Evolutionary conservation across 2,797 vertebrate genomes (phyloP).

Genomic region (Platalea minor): DNA sequence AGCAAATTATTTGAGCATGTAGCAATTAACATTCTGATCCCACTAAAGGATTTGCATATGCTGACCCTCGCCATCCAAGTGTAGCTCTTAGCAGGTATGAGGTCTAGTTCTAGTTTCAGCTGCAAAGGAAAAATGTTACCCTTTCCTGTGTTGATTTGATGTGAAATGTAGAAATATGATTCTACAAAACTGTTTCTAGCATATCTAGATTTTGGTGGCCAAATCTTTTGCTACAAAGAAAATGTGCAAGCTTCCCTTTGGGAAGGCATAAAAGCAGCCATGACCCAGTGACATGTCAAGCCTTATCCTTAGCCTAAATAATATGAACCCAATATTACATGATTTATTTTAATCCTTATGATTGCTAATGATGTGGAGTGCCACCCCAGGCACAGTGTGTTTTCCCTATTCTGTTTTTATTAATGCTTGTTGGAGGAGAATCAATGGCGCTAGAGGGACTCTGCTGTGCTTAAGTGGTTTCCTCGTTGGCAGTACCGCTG

Average conservation of each 20-base stretch:
- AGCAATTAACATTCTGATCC: slow-evolving; percentile 51
- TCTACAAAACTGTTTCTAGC: background rate
- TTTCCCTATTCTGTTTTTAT: background rate
- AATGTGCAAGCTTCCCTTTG: background rate
- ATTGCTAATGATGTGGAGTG: background rate
- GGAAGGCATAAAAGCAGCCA: background rate
- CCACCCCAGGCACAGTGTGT: too few species aligned
- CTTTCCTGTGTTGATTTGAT: background rate
- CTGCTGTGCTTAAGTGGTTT: background rate
- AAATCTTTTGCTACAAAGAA: background rate
- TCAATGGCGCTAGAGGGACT: background rate
- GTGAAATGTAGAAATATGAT: background rate
- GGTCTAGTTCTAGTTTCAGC: background rate
- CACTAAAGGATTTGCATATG: background rate
- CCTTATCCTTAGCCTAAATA: background rate
- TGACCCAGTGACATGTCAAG: background rate
- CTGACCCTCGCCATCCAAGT: background rate
- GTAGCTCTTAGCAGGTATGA: background rate
- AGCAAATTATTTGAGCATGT: slow-evolving; percentile 15
- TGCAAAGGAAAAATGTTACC: background rate
- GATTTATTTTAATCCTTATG: background rate
- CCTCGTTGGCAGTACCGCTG: background rate
- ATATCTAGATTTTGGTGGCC: background rate
- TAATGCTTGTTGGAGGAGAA: background rate
- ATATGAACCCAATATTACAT: background rate